Conservation (phyloP, 2,888 invertebrate genomes). For the Kuschelorhynchus macadamiae region DNA sequence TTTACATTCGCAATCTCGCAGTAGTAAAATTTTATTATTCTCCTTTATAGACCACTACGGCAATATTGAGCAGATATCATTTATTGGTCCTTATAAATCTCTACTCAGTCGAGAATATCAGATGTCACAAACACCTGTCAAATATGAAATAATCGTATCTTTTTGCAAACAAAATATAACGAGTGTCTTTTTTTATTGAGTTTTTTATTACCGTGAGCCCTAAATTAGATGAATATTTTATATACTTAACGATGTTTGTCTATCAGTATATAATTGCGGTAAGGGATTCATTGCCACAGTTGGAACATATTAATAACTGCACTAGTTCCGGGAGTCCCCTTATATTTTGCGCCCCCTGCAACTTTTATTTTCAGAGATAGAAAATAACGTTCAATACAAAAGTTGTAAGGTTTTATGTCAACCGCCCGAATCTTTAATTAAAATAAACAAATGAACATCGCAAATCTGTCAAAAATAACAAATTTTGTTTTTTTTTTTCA, state of each 20-base stretch:
- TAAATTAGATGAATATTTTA: constrained; percentile 22
- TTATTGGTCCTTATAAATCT: constrained; percentile 68
- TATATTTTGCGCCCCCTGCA: too few relatives aligned
- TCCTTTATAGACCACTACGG: constrained; percentile 66
- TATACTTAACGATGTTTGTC: constrained; percentile 1
- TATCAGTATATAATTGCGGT: constrained; percentile 1
- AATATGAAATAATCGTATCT: constrained; percentile 55
- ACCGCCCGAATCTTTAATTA: too few relatives aligned
- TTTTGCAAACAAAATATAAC: constrained; percentile 55
- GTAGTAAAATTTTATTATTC: constrained; percentile 66
- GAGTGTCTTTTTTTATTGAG: constrained; percentile 44
- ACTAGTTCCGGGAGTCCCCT: too few relatives aligned
- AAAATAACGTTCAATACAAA: too few relatives aligned
- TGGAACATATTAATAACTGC: too few relatives aligned
- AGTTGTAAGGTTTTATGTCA: too few relatives aligned
- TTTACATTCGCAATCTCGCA: constrained; percentile 53
- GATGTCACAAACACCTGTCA: constrained; percentile 67
- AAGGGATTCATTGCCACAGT: background rate
- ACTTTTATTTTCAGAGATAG: too few relatives aligned
- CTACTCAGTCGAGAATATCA: constrained; percentile 65
- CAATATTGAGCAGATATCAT: constrained; percentile 66
- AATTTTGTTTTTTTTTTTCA: too few relatives aligned
- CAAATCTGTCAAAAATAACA: too few relatives aligned
- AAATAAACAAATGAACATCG: too few relatives aligned
- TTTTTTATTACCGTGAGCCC: constrained; percentile 46